Evolutionary conservation across 2,888 invertebrate genomes (phyloP).

Genomic region (Amphimallon solstitiale): DNA sequence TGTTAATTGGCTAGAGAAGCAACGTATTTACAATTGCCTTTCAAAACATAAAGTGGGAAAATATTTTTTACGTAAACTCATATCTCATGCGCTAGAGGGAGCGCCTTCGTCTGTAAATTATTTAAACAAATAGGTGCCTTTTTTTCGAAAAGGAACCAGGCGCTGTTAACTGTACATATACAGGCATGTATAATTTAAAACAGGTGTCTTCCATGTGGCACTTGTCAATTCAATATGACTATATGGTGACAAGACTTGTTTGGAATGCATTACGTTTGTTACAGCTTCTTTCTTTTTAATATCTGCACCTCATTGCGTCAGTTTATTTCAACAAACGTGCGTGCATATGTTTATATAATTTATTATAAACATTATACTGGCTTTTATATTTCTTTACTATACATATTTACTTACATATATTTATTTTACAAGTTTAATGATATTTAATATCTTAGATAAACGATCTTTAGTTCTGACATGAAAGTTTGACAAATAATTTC

Average conservation of each 20-base stretch:
- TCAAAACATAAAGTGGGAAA: constrained; percentile 32
- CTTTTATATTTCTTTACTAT: no score
- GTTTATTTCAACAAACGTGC: no score
- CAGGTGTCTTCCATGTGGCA: constrained; percentile 24
- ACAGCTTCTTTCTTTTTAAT: neutral
- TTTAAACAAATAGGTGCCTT: constrained; percentile 27
- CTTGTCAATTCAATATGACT: no score
- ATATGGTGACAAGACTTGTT: no score
- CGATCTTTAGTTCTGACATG: no score
- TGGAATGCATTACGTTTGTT: neutral
- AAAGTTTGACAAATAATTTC: no score
- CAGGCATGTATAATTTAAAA: constrained; percentile 10
- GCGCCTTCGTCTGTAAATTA: constrained; percentile 10
- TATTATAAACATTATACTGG: no score
- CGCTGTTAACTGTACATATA: neutral
- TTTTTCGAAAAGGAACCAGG: neutral
- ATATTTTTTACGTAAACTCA: constrained; percentile 33
- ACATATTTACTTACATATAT: no score
- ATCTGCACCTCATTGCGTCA: neutral
- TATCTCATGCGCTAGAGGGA: constrained; percentile 13
- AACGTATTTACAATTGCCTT: constrained; percentile 27
- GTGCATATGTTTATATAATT: no score
- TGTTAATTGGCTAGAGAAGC: constrained; percentile 33
- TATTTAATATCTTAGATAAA: no score
- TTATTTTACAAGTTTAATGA: no score